Evolutionary conservation across 1,140 invertebrate genomes (phyloP), one percentile per base, ranked within the genome.

Genomic region (Calliopsis andreniformis): DNA sequence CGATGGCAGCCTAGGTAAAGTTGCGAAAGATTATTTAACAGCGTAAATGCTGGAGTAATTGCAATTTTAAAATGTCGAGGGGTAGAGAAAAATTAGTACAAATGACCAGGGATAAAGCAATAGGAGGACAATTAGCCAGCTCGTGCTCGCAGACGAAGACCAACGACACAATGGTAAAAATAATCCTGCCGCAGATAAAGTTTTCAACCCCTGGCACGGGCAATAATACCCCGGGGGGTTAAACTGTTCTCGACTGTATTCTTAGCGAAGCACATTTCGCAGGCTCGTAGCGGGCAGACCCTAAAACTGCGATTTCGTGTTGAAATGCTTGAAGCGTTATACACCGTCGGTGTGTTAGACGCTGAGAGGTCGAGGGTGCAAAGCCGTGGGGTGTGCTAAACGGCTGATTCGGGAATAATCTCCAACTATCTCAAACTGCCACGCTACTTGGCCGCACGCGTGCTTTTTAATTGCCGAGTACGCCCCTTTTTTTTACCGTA

Each of bases 401-500:
- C 68, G 47, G 76, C 79, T 78, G 79, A 80, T 78, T 80, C 76
- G 47, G 49, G 76, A 80, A 73, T 80, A 80, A 80, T 80, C 66
- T 63, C 25, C 76, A 72, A 58, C 76, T 80, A 80, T 80, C 63
- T 78, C 63, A 42, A 53, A 25, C 49, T 28, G 25, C 47, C 68
- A 78, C 68, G 55, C 78, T 32, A 47, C 30, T 42, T 32, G 55
- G 32, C 12, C 28, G 42, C 32, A 39, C 10, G 16, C 47, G 35
- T 39, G 43, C 71, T 58, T 58, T 68, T 80, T 72, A 78, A 80
- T 61, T 72, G 25, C 39, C 49, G 62, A 61, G 59, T 35, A 70
- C 66, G 79, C 76, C 55, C 63, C 56, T 84, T 82, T 72, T 78
- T 53, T 78, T 53, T 62, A 58, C 35, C 73, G 5, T 63, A 20